These are phyloP conservation scores for Nysson spinosus DNA, from an alignment of 2,888 invertebrate genomes.

Conservation along the genomic window DNA sequence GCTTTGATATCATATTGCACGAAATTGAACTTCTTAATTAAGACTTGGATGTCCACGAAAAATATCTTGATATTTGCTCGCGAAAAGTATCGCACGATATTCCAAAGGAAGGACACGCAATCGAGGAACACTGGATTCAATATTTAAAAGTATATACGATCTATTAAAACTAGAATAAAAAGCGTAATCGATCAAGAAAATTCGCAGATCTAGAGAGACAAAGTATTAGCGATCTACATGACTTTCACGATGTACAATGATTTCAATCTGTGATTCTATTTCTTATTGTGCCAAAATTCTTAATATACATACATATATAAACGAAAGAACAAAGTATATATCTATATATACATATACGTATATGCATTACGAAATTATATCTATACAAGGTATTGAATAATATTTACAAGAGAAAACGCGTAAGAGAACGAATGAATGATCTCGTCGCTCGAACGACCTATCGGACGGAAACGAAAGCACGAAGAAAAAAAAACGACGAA, in stretches of 20 bases:
- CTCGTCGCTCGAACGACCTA: no score
- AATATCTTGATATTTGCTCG: no score
- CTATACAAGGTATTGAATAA: constrained; percentile 64
- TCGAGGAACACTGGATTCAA: constrained; percentile 4
- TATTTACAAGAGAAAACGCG: constrained; percentile 64
- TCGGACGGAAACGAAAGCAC: no score
- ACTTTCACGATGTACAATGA: constrained; percentile 74
- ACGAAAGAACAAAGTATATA: constrained; percentile 35
- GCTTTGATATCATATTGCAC: no score
- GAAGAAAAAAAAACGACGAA: no score
- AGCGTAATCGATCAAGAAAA: constrained; percentile 27
- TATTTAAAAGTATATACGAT: no score
- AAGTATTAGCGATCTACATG: constrained; percentile 49
- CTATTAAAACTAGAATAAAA: constrained; percentile 29
- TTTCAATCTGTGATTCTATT: constrained; percentile 75
- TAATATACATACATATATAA: constrained; percentile 60
- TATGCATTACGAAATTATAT: constrained; percentile 55
- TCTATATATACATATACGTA: constrained; percentile 48
- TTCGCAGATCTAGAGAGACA: constrained; percentile 37
- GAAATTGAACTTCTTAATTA: no score
- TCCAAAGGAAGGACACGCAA: no score
- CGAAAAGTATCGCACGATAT: no score
- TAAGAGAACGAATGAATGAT: constrained; percentile 48
- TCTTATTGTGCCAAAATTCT: constrained; percentile 75
- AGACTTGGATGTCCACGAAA: no score